A percentile compares a stretch with the other conserved stretches of the same genome.
Conservation (phyloP, 2,113 vertebrate species). For the Platycercus adscitus region DNA sequence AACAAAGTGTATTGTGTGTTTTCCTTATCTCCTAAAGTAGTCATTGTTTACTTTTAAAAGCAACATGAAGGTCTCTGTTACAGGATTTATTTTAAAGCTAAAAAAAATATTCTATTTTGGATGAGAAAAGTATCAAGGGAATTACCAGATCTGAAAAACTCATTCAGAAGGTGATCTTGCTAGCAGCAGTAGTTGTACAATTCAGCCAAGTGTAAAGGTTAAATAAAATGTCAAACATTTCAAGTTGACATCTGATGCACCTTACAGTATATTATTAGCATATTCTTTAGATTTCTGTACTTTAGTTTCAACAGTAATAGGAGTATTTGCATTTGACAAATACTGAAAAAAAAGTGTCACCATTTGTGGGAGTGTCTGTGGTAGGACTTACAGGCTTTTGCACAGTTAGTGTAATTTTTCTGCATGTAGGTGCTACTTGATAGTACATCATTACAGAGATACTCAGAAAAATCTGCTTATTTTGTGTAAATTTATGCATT, state of each 20-base stretch:
- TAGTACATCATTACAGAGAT: not conserved
- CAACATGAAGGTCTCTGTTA: not conserved
- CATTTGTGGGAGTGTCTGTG: not conserved
- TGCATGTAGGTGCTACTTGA: not conserved
- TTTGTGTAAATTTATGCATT: not conserved
- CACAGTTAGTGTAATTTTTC: not conserved
- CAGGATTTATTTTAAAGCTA: not conserved
- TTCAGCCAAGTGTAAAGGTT: not conserved
- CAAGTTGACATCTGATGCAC: not conserved
- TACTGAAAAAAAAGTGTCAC: not conserved
- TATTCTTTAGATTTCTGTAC: not conserved
- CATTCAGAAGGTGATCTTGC: not conserved
- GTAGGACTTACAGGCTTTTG: not conserved
- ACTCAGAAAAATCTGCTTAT: not conserved
- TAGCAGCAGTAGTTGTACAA: not conserved
- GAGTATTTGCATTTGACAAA: not conserved
- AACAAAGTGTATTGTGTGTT: not conserved
- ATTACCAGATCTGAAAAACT: conserved; percentile 1
- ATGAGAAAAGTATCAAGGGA: not conserved
- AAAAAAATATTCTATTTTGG: not conserved
- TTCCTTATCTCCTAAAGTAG: not conserved
- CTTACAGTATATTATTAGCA: not conserved
- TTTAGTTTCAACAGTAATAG: not conserved
- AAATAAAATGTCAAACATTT: not conserved
- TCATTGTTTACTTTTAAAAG: not conserved